phyloP scores from a whole-genome alignment of 2,888 invertebrate species.

The Liposcelis brunnea region DNA sequence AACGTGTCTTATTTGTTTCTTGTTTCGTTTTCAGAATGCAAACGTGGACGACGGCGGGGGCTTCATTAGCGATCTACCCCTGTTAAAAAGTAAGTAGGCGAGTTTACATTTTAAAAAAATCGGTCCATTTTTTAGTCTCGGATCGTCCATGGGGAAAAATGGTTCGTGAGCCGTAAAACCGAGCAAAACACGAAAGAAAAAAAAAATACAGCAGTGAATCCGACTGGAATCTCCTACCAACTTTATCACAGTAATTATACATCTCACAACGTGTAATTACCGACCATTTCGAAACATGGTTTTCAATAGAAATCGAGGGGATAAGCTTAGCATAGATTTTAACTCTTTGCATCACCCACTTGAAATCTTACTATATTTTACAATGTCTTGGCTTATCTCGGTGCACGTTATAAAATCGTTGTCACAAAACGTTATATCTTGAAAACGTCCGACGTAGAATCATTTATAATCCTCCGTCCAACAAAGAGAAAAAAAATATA shows the following conservation, averaged over 20 bases:
- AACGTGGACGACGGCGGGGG: slow-evolving; percentile 74
- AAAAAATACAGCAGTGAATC: slow-evolving; percentile 3
- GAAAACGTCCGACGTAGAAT: not conserved
- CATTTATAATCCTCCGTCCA: not conserved
- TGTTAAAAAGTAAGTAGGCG: slow-evolving; percentile 80
- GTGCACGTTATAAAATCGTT: not conserved
- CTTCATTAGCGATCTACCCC: slow-evolving; percentile 77
- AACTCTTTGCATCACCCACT: no score
- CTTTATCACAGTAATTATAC: no score
- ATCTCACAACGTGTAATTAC: no score
- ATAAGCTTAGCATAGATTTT: no score
- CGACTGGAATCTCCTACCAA: not conserved
- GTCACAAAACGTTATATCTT: not conserved
- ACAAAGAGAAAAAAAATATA: no score
- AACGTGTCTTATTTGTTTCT: no score
- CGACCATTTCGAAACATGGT: no score
- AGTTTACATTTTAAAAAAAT: not conserved
- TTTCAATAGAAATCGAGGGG: no score
- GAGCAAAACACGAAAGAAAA: not conserved
- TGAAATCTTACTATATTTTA: no score
- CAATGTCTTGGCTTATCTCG: no score
- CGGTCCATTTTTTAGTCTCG: not conserved
- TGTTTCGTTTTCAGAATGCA: slow-evolving; percentile 56
- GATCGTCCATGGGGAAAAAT: slow-evolving; percentile 4
- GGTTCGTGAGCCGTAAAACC: not conserved